Evolutionary conservation across 2,888 invertebrate genomes (phyloP).

Genomic region (Dorcus hopei): DNA sequence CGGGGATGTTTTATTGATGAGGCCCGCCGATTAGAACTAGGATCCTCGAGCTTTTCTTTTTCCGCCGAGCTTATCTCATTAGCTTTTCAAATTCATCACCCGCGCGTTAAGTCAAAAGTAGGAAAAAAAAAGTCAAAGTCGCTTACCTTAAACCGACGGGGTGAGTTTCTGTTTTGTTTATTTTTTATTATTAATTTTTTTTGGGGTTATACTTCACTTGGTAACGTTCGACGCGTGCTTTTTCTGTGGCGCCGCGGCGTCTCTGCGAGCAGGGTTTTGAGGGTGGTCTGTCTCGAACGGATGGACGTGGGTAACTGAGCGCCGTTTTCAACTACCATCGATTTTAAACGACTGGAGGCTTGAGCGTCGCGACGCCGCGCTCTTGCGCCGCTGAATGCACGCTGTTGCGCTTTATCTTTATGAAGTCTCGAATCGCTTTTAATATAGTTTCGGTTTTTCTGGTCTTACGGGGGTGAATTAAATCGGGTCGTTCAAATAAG

Average conservation of each 20-base stretch:
- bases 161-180: background rate
- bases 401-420: conserved; percentile 39
- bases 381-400: conserved; percentile 33
- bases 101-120: background rate
- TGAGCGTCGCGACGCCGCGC: conserved; percentile 29
- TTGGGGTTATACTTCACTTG: too few relatives aligned
- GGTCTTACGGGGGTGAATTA: too few relatives aligned
- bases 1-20: conserved; percentile 31
- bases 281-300: conserved; percentile 27
- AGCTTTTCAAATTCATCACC: conserved; percentile 18
- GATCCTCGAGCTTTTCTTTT: conserved; percentile 15
- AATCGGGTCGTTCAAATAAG: too few relatives aligned
- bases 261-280: conserved; percentile 15
- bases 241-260: conserved; percentile 11
- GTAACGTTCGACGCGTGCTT: too few relatives aligned
- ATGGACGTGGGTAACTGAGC: conserved; percentile 41
- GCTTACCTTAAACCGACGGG: background rate
- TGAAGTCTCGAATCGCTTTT: conserved; percentile 26
- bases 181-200: too few relatives aligned
- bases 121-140: too few relatives aligned
- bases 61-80: conserved; percentile 19
- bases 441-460: conserved; percentile 18
- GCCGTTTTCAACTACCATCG: conserved; percentile 40
- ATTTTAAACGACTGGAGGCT: conserved; percentile 39
- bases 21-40: conserved; percentile 17